Conservation (phyloP, 92 coral and sea anemone genomes). For the Parazoanthus swiftii region DNA sequence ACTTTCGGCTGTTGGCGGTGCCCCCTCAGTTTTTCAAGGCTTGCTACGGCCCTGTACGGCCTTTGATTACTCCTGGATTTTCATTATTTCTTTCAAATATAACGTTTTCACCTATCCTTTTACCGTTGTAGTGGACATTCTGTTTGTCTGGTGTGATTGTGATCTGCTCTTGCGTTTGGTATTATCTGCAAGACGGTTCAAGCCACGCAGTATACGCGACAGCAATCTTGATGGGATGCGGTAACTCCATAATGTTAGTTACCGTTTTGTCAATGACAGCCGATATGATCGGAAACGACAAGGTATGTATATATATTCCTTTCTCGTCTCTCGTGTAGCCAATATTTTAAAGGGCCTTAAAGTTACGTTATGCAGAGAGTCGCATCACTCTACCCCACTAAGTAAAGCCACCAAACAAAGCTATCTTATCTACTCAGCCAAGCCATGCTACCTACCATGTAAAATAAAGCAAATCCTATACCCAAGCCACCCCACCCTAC, state of each 20-base stretch:
- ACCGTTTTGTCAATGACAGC: slow-evolving; percentile 39
- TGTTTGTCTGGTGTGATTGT: slow-evolving; percentile 33
- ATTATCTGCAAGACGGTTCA: slow-evolving; percentile 26
- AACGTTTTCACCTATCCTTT: neutral
- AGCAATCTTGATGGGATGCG: slow-evolving; percentile 44
- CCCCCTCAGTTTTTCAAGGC: no score
- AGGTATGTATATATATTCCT: neutral
- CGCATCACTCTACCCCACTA: neutral
- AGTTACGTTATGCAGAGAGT: no score
- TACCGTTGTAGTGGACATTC: slow-evolving; percentile 32
- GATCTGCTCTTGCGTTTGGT: slow-evolving; percentile 32
- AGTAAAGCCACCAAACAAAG: neutral
- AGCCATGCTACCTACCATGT: no score
- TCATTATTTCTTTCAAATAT: neutral
- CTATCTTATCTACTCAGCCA: neutral
- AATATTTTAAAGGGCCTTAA: no score
- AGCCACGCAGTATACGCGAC: slow-evolving; percentile 42
- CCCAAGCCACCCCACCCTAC: no score
- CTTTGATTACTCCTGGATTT: neutral
- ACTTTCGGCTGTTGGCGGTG: no score
- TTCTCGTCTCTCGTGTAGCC: no score
- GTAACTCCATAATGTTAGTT: slow-evolving; percentile 41
- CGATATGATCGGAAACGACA: slow-evolving; percentile 40
- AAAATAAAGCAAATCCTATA: no score
- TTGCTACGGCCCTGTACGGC: no score